A percentile compares a stretch with the other conserved stretches of the same genome.
Conservation (phyloP, 2,888 invertebrate species). For the Campoplex nolae region DNA sequence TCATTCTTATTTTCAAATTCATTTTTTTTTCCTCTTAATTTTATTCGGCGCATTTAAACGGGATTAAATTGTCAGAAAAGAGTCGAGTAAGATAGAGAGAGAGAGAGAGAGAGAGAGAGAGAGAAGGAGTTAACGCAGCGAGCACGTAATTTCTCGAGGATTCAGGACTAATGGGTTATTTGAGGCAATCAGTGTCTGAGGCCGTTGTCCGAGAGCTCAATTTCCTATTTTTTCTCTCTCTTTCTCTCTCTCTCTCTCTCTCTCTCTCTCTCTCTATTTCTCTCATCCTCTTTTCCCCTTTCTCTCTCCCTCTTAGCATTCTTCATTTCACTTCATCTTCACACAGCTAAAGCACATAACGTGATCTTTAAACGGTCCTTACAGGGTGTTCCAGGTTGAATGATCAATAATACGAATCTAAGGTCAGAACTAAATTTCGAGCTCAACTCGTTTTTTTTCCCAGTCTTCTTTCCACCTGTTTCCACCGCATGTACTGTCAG, state of each 20-base stretch:
- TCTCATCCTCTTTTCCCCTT: slow-evolving; percentile 45
- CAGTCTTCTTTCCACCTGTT: not conserved
- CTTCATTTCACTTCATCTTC: slow-evolving; percentile 57
- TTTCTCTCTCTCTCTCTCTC: slow-evolving; percentile 53
- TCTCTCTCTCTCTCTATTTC: not conserved
- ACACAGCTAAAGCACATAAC: slow-evolving; percentile 56
- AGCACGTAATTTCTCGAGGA: slow-evolving; percentile 77
- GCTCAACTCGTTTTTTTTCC: not conserved
- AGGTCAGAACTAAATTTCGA: not conserved
- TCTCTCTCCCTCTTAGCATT: slow-evolving; percentile 40
- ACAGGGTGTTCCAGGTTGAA: slow-evolving; percentile 3
- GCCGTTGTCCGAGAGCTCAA: slow-evolving; percentile 69
- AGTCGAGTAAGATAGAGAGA: slow-evolving; percentile 56
- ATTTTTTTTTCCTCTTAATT: not conserved
- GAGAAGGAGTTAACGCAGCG: slow-evolving; percentile 54
- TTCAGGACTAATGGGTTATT: slow-evolving; percentile 82
- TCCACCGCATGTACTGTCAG: too few species aligned
- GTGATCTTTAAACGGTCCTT: slow-evolving; percentile 62
- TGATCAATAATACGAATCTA: not conserved
- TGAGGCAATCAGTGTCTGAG: slow-evolving; percentile 79
- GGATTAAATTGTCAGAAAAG: slow-evolving; percentile 82
- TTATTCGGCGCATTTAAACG: slow-evolving; percentile 35
- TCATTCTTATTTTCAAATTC: not conserved
- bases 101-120: not conserved
- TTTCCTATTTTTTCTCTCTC: slow-evolving; percentile 62